Percentiles rank a stretch among this genome's conserved stretches.
These are phyloP conservation scores for western clawed frog (Xenopus tropicalis) DNA, from an alignment of 2,113 vertebrate species.

Conservation along the genomic window DNA sequence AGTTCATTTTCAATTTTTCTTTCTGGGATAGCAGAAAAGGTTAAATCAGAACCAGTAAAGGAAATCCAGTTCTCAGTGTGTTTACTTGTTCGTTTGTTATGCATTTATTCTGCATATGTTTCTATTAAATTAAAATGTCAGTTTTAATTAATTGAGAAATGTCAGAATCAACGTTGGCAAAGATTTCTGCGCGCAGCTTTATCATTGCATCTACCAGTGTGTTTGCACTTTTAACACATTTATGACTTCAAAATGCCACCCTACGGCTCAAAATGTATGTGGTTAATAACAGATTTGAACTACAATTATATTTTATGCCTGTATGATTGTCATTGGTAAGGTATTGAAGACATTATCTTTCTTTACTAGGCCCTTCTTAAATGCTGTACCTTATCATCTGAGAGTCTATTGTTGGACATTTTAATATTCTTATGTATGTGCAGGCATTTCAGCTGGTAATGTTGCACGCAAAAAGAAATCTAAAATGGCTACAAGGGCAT, in stretches of 20 bases:
- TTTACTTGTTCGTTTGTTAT: constrained; percentile 43
- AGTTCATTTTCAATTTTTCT: constrained; percentile 18
- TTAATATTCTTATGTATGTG: too few species aligned
- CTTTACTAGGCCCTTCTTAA: neutral
- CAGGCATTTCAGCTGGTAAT: too few species aligned
- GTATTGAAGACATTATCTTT: neutral
- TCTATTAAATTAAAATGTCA: constrained; percentile 57
- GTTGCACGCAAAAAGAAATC: too few species aligned
- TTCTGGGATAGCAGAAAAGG: constrained; percentile 40
- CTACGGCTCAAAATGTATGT: neutral
- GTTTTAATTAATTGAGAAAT: constrained; percentile 62
- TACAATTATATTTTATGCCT: neutral
- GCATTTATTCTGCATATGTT: constrained; percentile 54
- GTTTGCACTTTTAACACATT: constrained; percentile 30
- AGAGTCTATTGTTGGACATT: too few species aligned
- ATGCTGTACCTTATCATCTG: neutral
- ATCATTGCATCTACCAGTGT: constrained; percentile 25
- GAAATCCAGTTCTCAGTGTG: constrained; percentile 19
- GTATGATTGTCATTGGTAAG: neutral
- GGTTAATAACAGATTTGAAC: neutral
- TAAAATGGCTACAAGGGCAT: too few species aligned
- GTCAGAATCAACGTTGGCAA: constrained; percentile 53
- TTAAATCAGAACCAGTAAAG: constrained; percentile 47
- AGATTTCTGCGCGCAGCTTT: constrained; percentile 18
- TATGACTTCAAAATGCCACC: neutral